These are phyloP conservation scores for Sinodicranocentrus sp. DNA, from an alignment of 2,888 invertebrate genomes.

Conservation along the genomic window DNA sequence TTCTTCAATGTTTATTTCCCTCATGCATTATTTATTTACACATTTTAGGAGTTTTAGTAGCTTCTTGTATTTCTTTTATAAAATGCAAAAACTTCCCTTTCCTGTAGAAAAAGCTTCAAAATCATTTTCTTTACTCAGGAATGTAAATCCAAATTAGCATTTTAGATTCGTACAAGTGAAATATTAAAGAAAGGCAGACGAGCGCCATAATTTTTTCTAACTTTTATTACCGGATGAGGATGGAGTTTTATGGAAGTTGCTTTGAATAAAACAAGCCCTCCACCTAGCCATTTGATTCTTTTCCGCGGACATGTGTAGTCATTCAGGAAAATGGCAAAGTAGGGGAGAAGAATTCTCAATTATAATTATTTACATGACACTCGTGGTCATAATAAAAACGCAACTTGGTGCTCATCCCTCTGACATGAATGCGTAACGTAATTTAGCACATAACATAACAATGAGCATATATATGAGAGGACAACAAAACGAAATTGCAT, in stretches of 20 bases:
- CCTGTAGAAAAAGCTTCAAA: too few relatives aligned
- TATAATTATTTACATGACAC: constrained; percentile 39
- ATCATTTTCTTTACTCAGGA: too few relatives aligned
- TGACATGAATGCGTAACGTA: too few relatives aligned
- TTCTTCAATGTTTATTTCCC: too few relatives aligned
- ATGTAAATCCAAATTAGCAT: constrained; percentile 31
- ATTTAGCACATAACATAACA: too few relatives aligned
- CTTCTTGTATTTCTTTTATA: too few relatives aligned
- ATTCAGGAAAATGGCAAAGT: not conserved
- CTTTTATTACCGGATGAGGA: constrained; percentile 58
- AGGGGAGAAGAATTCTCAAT: constrained; percentile 1
- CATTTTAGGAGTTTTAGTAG: too few relatives aligned
- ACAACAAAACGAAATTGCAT: not conserved
- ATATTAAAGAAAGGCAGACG: not conserved
- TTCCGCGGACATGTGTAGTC: not conserved
- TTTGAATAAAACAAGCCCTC: not conserved
- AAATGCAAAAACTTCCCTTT: too few relatives aligned
- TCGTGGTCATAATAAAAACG: constrained; percentile 36
- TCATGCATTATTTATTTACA: too few relatives aligned
- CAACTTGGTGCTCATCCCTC: too few relatives aligned
- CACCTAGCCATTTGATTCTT: not conserved
- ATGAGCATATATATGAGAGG: constrained; percentile 17
- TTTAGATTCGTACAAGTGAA: constrained; percentile 16
- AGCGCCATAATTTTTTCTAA: constrained; percentile 34
- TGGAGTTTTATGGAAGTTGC: constrained; percentile 36